A percentile compares a stretch with the other conserved stretches of the same genome.
phyloP scores from a whole-genome alignment of 2,113 vertebrate species.

The Phylloscopus whistleri region DNA sequence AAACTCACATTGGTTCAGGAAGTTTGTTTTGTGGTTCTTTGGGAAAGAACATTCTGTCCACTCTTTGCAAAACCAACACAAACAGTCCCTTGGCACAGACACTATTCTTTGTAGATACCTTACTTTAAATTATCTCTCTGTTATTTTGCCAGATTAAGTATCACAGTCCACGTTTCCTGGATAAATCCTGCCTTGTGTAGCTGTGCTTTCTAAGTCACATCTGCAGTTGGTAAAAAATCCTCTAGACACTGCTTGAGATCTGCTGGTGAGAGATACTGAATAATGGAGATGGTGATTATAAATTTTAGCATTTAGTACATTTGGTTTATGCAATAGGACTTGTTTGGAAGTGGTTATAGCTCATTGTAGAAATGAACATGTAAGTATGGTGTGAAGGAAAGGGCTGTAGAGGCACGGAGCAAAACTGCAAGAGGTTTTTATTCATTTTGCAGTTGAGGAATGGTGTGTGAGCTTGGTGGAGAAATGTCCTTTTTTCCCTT shows the following conservation, averaged over 20 bases:
- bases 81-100: slow-evolving; percentile 12
- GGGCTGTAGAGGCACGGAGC: neutral
- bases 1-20: slow-evolving; percentile 21
- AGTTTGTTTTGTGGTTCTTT: slow-evolving; percentile 44
- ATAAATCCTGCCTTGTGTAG: neutral
- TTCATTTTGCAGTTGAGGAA: neutral
- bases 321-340: neutral
- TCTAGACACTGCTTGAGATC: neutral
- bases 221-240: neutral
- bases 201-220: neutral
- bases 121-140: slow-evolving; percentile 1
- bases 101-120: slow-evolving; percentile 13
- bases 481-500: neutral
- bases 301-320: neutral
- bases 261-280: neutral
- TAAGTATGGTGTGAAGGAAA: neutral
- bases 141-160: slow-evolving; percentile 14
- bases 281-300: neutral
- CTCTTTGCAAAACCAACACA: slow-evolving; percentile 21
- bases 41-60: slow-evolving; percentile 30
- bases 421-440: neutral
- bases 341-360: neutral
- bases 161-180: neutral
- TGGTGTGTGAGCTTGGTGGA: neutral
- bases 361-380: neutral